Percentiles rank a stretch among this genome's conserved stretches.
phyloP scores from a whole-genome alignment of 2,888 invertebrate species.

The Thymelicus lineola region DNA sequence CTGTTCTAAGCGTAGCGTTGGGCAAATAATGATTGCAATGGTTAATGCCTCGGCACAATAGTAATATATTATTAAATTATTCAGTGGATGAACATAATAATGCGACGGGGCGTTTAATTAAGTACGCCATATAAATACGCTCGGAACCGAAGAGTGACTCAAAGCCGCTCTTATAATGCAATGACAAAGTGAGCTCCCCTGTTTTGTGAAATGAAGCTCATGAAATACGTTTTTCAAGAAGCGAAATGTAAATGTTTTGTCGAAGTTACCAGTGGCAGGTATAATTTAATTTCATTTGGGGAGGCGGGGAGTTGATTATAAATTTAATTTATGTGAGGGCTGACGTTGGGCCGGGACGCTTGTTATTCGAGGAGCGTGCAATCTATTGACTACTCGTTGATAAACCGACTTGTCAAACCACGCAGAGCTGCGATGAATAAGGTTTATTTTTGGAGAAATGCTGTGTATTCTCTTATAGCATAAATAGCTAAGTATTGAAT shows the following conservation, averaged over 20 bases:
- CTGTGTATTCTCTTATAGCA: no score
- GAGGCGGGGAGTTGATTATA: constrained; percentile 76
- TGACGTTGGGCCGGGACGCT: constrained; percentile 64
- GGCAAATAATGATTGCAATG: constrained; percentile 42
- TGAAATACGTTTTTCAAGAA: constrained; percentile 67
- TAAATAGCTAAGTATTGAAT: no score
- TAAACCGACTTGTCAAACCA: constrained; percentile 40
- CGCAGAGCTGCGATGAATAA: constrained; percentile 8
- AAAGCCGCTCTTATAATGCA: constrained; percentile 49
- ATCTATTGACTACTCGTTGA: constrained; percentile 69
- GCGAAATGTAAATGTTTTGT: constrained; percentile 75
- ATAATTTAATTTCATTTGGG: constrained; percentile 79
- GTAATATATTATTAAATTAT: constrained; percentile 45
- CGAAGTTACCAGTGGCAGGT: constrained; percentile 72
- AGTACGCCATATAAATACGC: constrained; percentile 51
- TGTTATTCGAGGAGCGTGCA: constrained; percentile 72
- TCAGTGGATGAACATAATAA: constrained; percentile 45
- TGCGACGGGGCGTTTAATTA: constrained; percentile 53
- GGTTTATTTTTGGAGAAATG: no score
- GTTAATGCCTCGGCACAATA: constrained; percentile 43
- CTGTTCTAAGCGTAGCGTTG: constrained; percentile 10
- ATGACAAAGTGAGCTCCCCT: constrained; percentile 56
- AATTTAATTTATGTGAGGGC: constrained; percentile 80
- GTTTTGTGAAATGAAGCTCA: constrained; percentile 61
- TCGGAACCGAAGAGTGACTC: constrained; percentile 48